These are phyloP conservation scores for Ambastaia sidthimunki DNA, from an alignment of 2,797 vertebrate species.

Conservation along the genomic window DNA sequence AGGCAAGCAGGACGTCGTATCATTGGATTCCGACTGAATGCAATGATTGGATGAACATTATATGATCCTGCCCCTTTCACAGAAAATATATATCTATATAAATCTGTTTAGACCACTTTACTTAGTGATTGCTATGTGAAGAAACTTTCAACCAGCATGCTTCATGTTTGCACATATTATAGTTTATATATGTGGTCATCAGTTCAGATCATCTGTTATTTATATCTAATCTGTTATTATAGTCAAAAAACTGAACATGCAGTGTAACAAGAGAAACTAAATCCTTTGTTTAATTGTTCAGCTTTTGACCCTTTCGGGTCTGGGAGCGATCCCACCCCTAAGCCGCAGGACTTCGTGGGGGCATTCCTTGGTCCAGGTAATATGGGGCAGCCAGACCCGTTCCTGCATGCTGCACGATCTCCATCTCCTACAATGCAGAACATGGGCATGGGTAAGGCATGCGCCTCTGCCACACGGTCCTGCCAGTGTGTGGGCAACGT, in stretches of 20 bases:
- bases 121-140: too few relatives aligned
- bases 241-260: neutral
- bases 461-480: constrained; percentile 49
- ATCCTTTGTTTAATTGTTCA: constrained; percentile 48
- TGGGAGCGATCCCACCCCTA: constrained; percentile 84
- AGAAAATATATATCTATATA: too few relatives aligned
- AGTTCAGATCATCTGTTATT: too few relatives aligned
- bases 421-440: constrained; percentile 89
- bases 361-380: constrained; percentile 88
- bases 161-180: too few relatives aligned
- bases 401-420: constrained; percentile 90
- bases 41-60: too few relatives aligned
- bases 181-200: too few relatives aligned
- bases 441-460: constrained; percentile 82
- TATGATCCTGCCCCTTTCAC: too few relatives aligned
- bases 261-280: neutral
- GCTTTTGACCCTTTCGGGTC: constrained; percentile 90
- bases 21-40: too few relatives aligned
- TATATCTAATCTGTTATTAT: too few relatives aligned
- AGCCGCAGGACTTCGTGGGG: constrained; percentile 89
- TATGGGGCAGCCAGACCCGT: constrained; percentile 83
- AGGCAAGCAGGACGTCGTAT: too few relatives aligned
- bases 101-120: too few relatives aligned
- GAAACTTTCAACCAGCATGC: too few relatives aligned
- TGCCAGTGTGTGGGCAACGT: constrained; percentile 43